phyloP scores from a whole-genome alignment of 2,888 invertebrate genomes.

The Rotaria macrura region DNA sequence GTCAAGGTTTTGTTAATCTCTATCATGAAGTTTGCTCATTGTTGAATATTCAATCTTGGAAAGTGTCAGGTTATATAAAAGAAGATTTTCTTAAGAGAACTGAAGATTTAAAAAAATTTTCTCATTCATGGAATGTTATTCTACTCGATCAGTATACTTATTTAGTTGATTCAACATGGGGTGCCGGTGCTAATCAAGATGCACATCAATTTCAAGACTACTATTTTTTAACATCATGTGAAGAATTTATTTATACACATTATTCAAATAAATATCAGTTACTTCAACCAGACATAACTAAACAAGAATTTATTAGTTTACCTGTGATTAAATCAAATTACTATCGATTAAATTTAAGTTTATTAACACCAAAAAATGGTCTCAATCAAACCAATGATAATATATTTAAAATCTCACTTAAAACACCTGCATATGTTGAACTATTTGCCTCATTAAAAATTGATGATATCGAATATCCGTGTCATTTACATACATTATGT shows the following conservation, averaged over 20 bases:
- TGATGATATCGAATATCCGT: background rate
- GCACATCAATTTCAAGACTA: background rate
- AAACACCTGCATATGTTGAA: background rate
- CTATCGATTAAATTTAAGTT: background rate
- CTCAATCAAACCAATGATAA: background rate
- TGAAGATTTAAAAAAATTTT: background rate
- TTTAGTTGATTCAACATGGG: background rate
- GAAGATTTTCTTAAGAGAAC: background rate
- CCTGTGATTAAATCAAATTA: background rate
- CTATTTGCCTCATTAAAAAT: background rate
- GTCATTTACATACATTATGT: background rate
- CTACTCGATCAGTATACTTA: background rate
- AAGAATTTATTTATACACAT: background rate
- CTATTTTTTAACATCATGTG: background rate
- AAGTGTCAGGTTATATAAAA: background rate
- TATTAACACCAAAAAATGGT: background rate
- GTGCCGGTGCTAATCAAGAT: background rate
- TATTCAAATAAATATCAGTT: background rate
- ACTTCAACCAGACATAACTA: background rate
- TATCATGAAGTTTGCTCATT: background rate
- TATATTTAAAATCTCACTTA: background rate
- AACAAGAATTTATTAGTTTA: background rate
- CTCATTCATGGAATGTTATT: background rate
- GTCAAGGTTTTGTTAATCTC: background rate
- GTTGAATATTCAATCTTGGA: background rate